These are phyloP conservation scores for Cecidostiba fungosa DNA, from an alignment of 2,888 invertebrate genomes.

Conservation along the genomic window DNA sequence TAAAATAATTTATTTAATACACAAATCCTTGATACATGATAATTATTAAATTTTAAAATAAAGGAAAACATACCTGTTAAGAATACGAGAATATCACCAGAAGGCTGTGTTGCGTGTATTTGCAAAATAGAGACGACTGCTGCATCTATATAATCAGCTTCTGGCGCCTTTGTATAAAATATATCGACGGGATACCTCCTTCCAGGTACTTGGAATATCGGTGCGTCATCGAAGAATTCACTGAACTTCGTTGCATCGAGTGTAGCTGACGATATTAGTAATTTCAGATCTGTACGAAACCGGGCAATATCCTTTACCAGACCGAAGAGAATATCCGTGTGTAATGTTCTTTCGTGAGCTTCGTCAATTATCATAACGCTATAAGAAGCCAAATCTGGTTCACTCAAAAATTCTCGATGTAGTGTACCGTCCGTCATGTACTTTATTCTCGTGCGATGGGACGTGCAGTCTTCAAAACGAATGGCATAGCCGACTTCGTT, in stretches of 20 bases:
- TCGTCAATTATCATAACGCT: slow-evolving; percentile 99
- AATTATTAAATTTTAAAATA: slow-evolving; percentile 5
- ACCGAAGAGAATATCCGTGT: slow-evolving; percentile 99
- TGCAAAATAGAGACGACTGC: slow-evolving; percentile 98
- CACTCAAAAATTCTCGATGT: slow-evolving; percentile 97
- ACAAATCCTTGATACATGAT: not conserved
- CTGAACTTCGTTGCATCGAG: slow-evolving; percentile 99
- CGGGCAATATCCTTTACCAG: slow-evolving; percentile 97
- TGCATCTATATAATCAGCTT: slow-evolving; percentile 99
- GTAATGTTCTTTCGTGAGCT: slow-evolving; percentile 98
- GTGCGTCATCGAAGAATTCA: slow-evolving; percentile 98
- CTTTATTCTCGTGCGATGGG: slow-evolving; percentile 97
- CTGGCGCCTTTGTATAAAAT: slow-evolving; percentile 99
- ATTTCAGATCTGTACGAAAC: slow-evolving; percentile 95
- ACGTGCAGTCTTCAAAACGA: slow-evolving; percentile 99
- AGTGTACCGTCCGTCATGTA: slow-evolving; percentile 99
- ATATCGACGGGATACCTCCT: slow-evolving; percentile 98
- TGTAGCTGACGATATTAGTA: slow-evolving; percentile 98
- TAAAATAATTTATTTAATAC: slow-evolving; percentile 20
- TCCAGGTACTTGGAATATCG: slow-evolving; percentile 99
- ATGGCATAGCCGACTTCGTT: slow-evolving; percentile 95
- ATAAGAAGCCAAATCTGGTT: slow-evolving; percentile 97
- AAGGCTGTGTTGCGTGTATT: slow-evolving; percentile 98
- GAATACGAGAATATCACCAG: slow-evolving; percentile 98
- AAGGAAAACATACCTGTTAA: slow-evolving; percentile 86